Evolutionary conservation across 2,888 invertebrate genomes (phyloP).

Genomic region (Harpalus rubripes): DNA sequence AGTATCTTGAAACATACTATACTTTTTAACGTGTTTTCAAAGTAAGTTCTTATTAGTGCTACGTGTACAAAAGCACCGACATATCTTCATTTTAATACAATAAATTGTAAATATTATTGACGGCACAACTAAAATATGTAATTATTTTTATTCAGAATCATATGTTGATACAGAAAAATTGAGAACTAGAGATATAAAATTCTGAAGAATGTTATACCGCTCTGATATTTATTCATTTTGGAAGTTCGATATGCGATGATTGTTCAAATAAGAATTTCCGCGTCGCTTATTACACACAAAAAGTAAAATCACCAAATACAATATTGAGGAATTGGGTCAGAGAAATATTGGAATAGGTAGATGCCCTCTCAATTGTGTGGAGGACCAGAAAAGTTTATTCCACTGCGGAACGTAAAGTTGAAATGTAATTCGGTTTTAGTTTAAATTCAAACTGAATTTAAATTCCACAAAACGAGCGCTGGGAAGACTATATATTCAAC

Average conservation of each 20-base stretch:
- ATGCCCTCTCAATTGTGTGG: background rate
- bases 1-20: no score
- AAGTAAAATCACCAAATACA: slow-evolving; percentile 9
- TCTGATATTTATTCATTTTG: background rate
- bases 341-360: slow-evolving; percentile 23
- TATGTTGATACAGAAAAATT: no score
- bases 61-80: no score
- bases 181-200: background rate
- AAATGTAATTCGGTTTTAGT: slow-evolving; percentile 37
- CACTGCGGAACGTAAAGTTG: background rate
- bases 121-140: no score
- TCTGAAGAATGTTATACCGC: background rate
- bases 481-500: no score
- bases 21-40: no score
- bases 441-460: slow-evolving; percentile 21
- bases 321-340: slow-evolving; percentile 16
- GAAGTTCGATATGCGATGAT: background rate
- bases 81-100: no score
- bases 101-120: no score
- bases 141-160: no score
- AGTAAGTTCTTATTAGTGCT: no score
- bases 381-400: slow-evolving; percentile 35
- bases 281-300: background rate
- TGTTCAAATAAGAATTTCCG: background rate
- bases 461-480: slow-evolving; percentile 13